phyloP scores from a whole-genome alignment of 1,140 invertebrate species.

The Apis mellifera region Amel_HAv3.1 CM009932.2:10147001-10147500 shows the following conservation, averaged over 20 bases:
- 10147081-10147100: background rate
- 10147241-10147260: too few relatives aligned
- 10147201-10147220: background rate
- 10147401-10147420: background rate
- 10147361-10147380: background rate
- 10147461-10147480: background rate
- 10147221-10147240: too few relatives aligned
- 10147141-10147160: background rate
- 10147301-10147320: background rate
- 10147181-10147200: background rate
- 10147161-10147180: background rate
- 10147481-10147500: background rate
- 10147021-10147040: conserved; percentile 56
- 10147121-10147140: too few relatives aligned
- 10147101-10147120: background rate
- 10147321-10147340: too few relatives aligned
- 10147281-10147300: background rate
- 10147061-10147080: conserved; percentile 14
- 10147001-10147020: conserved; percentile 34
- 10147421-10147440: too few relatives aligned
- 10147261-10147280: too few relatives aligned
- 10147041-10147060: conserved; percentile 46
- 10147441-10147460: background rate
- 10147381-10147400: too few relatives aligned
- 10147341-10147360: background rate